Evolutionary conservation across 92 coral and sea anemone genomes (phyloP).

Genomic region (Zoanthus sansibaricus): DNA sequence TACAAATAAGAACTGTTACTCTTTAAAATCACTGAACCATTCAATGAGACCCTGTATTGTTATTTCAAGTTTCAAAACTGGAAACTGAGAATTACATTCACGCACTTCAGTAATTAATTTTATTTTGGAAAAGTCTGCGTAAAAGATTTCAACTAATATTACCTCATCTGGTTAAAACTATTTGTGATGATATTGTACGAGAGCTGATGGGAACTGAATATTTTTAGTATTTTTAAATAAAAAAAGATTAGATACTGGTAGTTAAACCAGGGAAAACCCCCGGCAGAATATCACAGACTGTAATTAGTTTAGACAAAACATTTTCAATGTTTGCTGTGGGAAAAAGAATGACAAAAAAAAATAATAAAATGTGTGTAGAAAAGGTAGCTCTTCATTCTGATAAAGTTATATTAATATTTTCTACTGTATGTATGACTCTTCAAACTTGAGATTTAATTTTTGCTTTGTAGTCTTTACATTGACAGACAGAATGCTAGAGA

Average conservation of each 20-base stretch:
- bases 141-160: no score
- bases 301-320: neutral
- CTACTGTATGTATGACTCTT: neutral
- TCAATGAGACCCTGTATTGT: no score
- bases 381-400: neutral
- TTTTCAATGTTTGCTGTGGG: neutral
- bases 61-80: no score
- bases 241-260: constrained; percentile 14
- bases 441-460: neutral
- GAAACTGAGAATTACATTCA: no score
- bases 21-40: no score
- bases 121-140: no score
- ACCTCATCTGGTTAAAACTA: neutral
- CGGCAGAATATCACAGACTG: no score
- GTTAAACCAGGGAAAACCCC: constrained; percentile 12
- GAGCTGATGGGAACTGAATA: neutral
- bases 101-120: no score
- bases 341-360: neutral
- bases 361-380: neutral
- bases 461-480: neutral
- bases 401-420: no score
- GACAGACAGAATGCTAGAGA: neutral
- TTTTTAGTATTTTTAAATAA: neutral
- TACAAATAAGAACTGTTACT: no score
- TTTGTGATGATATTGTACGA: constrained; percentile 6